A percentile compares a stretch with the other conserved stretches of the same genome.
phyloP scores from a whole-genome alignment of 2,797 vertebrate species.

The Orestias chungarensis region DNA sequence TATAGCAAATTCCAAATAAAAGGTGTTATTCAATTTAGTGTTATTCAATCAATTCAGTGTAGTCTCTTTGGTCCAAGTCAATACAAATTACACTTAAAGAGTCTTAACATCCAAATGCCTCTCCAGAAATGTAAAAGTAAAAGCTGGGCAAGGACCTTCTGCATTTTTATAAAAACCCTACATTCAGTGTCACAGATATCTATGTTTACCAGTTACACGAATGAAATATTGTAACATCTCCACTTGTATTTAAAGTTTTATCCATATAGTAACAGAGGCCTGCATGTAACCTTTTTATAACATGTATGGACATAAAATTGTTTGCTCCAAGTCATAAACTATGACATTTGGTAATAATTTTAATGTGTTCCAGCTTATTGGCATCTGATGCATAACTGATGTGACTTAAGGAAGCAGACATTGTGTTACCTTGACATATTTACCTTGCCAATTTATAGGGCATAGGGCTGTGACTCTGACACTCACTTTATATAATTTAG shows the following conservation, averaged over 20 bases:
- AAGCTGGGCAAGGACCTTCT: neutral
- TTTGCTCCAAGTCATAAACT: constrained; percentile 8
- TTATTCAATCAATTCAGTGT: no score
- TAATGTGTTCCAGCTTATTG: constrained; percentile 10
- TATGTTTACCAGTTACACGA: neutral
- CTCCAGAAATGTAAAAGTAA: neutral
- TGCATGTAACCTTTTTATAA: constrained; percentile 6
- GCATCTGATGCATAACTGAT: constrained; percentile 12
- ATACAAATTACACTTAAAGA: no score
- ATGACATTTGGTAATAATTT: constrained; percentile 14
- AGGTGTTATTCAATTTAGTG: no score
- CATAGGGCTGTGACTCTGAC: neutral
- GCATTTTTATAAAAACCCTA: neutral
- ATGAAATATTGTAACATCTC: neutral
- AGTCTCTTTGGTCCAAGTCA: no score
- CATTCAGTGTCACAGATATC: neutral
- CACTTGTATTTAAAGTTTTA: neutral
- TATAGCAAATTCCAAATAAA: no score
- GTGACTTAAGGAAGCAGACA: constrained; percentile 18
- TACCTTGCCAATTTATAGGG: neutral
- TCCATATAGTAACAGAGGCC: neutral
- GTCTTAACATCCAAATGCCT: no score
- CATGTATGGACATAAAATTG: constrained; percentile 3
- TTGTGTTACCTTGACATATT: neutral
- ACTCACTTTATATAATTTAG: neutral